Evolutionary conservation across 1,140 invertebrate genomes (phyloP).

Genomic region (Aphelinus atriplicis): DNA sequence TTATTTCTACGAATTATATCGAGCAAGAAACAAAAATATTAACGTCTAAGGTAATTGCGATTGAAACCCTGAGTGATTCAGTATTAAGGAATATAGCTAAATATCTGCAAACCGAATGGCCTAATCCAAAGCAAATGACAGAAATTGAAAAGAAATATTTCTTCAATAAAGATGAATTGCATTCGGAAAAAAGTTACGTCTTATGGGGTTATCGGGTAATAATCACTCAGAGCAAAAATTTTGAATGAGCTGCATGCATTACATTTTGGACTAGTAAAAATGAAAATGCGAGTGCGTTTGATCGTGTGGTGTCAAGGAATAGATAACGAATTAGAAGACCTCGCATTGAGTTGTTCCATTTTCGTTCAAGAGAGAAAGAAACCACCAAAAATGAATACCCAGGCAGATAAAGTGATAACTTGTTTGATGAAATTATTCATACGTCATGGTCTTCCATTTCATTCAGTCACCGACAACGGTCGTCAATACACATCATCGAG

Average conservation of each 20-base stretch:
- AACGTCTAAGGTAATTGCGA: background rate
- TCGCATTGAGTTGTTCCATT: slow-evolving; percentile 10
- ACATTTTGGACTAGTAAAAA: slow-evolving; percentile 50
- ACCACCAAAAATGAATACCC: slow-evolving; percentile 34
- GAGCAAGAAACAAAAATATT: background rate
- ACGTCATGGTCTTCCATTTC: slow-evolving; percentile 41
- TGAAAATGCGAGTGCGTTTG: slow-evolving; percentile 48
- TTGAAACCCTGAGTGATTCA: slow-evolving; percentile 13
- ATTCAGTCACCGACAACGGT: slow-evolving; percentile 36
- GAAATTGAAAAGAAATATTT: slow-evolving; percentile 10
- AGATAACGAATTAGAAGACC: slow-evolving; percentile 10
- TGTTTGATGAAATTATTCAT: slow-evolving; percentile 23
- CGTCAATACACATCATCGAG: slow-evolving; percentile 36
- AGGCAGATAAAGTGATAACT: slow-evolving; percentile 34
- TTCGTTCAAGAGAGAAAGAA: slow-evolving; percentile 32
- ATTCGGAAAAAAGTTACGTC: slow-evolving; percentile 37
- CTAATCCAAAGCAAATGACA: background rate
- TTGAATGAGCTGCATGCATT: slow-evolving; percentile 55
- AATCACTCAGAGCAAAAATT: slow-evolving; percentile 41
- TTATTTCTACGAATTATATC: background rate
- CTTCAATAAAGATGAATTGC: slow-evolving; percentile 27
- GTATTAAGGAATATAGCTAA: background rate
- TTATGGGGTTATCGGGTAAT: slow-evolving; percentile 59
- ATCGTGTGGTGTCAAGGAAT: slow-evolving; percentile 42
- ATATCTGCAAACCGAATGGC: slow-evolving; percentile 19